Evolutionary conservation across 1,140 invertebrate genomes (phyloP), one percentile per base, ranked within the genome.

Genomic region (Parapsyche elsis): DNA sequence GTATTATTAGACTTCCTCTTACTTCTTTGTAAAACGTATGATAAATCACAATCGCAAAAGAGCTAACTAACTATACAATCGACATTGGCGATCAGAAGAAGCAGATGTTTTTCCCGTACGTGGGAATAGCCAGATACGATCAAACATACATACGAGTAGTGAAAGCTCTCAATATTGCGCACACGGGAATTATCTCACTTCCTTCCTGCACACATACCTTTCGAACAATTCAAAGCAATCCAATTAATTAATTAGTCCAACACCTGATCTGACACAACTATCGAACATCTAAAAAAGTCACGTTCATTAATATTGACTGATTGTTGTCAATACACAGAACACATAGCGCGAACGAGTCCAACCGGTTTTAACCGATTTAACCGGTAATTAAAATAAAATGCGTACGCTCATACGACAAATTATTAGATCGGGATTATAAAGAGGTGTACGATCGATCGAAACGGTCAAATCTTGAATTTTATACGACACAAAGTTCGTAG

Each of bases 241-340:
- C 16, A 12, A 53, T 53, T 53, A 53, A 38, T 53, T 53, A 53
- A 53, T 53, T 16, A 14, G 10, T 12, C 12, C 49, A 53, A 53
- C 49, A 53, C 49, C 49, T 53, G 16, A 16, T 5, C 49, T 12
- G 49, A 53, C 49, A 12, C 49, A 53, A 53, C 10, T 53, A 16
- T 53, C 49, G 45, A 46, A 5, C 5, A 5, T 53, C 49, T 12
- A 53, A 14, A 53, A 14, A 16, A 53, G 12, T 53, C 12, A 5
- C 49, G 16, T 14, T 67, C 64, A 67, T 67, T 67, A 67, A 67
- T 67, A 12, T 67, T 67, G 64, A 67, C 64, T 67, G 64, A 67
- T 67, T 67, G 64, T 67, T 67, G 64, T 67, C 64, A 67, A 67
- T 67, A 30, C 24, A 30, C 64, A 67, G 26, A 26, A 30, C 24